These are phyloP conservation scores for Pteronotus mesoamericanus DNA, from an alignment of 2,797 vertebrate genomes.

Conservation along the genomic window DNA sequence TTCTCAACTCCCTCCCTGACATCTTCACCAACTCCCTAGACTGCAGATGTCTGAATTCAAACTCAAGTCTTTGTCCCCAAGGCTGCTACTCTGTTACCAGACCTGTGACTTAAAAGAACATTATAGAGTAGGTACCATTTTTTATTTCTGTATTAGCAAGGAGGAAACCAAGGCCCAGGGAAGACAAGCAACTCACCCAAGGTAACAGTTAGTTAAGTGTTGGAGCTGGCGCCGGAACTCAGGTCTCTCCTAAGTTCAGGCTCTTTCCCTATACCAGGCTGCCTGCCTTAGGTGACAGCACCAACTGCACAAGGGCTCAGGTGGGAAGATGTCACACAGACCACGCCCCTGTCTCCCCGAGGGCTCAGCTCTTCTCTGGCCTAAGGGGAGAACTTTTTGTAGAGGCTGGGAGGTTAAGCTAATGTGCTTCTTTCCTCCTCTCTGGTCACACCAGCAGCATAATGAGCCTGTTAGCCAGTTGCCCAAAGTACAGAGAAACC, in stretches of 20 bases:
- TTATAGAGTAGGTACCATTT: rapidly evolving
- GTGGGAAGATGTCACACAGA: background rate
- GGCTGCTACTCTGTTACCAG: background rate
- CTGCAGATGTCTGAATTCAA: background rate
- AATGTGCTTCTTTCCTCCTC: constrained; percentile 71
- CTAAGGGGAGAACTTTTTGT: constrained; percentile 32
- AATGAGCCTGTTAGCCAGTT: constrained; percentile 78
- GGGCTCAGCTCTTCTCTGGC: background rate
- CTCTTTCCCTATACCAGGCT: background rate
- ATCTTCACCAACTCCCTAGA: background rate
- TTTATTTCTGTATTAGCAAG: background rate
- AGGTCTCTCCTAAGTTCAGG: background rate
- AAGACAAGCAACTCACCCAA: background rate
- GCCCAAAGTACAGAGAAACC: constrained; percentile 71
- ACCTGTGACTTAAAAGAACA: background rate
- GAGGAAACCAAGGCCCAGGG: background rate
- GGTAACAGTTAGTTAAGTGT: background rate
- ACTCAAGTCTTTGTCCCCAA: background rate
- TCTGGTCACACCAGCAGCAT: constrained; percentile 72
- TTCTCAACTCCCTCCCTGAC: background rate
- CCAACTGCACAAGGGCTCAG: background rate
- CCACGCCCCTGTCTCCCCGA: background rate
- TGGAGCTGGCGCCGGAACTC: background rate
- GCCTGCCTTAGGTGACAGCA: background rate
- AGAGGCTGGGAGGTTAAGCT: constrained; percentile 74